Conservation (phyloP, 2,113 vertebrate species). For the Alethe diademata region DNA sequence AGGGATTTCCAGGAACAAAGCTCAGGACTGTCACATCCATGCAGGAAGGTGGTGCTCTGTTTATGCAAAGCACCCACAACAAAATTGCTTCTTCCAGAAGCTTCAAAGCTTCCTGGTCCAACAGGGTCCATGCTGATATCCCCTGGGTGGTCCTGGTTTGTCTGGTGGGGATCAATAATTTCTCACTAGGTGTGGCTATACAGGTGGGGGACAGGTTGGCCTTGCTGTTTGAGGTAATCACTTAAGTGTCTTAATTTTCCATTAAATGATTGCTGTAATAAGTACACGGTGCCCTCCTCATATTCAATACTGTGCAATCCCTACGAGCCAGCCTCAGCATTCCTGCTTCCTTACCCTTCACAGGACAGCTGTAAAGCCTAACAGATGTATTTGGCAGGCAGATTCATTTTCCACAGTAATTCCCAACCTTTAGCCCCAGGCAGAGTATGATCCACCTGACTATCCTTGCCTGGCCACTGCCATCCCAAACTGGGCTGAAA, state of each 20-base stretch:
- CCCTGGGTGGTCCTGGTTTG: background rate
- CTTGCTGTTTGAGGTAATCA: background rate
- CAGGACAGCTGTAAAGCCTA: background rate
- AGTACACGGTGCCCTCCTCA: background rate
- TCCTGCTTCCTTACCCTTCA: background rate
- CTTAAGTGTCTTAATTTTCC: background rate
- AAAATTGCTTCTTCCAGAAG: background rate
- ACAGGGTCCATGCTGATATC: background rate
- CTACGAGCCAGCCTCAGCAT: background rate
- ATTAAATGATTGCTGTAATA: background rate
- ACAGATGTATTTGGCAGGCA: background rate
- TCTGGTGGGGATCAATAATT: background rate
- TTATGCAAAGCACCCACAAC: background rate
- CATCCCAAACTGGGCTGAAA: background rate
- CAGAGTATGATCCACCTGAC: fast-evolving
- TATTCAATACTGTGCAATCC: background rate
- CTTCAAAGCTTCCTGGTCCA: background rate
- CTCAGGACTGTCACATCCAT: background rate
- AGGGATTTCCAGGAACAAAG: background rate
- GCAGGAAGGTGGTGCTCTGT: background rate
- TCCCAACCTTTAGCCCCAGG: background rate
- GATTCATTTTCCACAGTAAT: background rate
- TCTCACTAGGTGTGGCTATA: background rate
- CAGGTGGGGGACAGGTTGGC: background rate
- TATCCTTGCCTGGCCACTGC: background rate